These are phyloP conservation scores for Oreochromis spilurus DNA, from an alignment of 2,113 vertebrate species.

Conservation along the genomic window DNA sequence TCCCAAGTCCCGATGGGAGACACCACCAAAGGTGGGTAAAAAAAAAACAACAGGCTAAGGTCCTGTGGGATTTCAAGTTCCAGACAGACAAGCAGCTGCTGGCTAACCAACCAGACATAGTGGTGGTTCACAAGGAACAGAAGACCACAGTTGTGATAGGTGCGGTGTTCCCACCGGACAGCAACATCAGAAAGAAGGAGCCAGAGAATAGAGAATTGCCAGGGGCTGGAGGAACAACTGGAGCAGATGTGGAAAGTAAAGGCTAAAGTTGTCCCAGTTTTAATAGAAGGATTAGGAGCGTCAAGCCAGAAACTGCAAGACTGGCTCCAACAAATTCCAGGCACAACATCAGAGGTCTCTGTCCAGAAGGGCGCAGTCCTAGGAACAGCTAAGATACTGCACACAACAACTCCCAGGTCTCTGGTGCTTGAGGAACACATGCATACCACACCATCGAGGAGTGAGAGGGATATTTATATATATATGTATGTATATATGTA, in stretches of 20 bases:
- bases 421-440: neutral
- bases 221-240: neutral
- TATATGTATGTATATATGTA: neutral
- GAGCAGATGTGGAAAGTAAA: neutral
- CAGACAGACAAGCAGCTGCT: neutral
- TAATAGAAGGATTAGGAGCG: neutral
- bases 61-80: neutral
- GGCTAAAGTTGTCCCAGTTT: neutral
- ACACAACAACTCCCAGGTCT: neutral
- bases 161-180: neutral
- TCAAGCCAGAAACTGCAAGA: neutral
- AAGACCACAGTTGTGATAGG: neutral
- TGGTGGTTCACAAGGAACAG: neutral
- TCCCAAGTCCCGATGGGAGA: neutral
- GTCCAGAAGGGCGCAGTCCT: neutral
- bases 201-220: neutral
- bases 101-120: neutral
- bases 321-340: neutral
- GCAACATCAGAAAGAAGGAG: neutral
- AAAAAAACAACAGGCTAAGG: accelerated
- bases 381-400: neutral
- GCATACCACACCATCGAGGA: neutral
- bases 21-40: neutral
- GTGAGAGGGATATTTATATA: neutral
- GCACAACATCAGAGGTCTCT: neutral